A percentile compares a stretch with the other conserved stretches of the same genome.
Evolutionary conservation across 23 tunicate genomes (phyloP).

Genomic region (Corella eumyota): DNA sequence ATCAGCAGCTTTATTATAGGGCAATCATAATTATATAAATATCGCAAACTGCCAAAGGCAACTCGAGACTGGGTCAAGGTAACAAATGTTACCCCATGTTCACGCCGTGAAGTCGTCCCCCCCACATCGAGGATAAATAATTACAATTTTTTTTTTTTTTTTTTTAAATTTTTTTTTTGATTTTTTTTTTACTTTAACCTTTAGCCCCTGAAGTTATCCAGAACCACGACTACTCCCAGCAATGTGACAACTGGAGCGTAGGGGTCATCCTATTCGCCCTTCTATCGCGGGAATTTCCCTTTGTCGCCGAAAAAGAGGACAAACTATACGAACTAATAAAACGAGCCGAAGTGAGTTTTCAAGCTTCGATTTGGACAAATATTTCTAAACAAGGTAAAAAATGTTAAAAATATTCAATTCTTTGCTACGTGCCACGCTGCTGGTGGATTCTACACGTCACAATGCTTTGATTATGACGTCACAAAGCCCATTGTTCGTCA

Average conservation of each 20-base stretch:
- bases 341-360: constrained; percentile 54
- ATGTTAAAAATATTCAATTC: background rate
- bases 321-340: constrained; percentile 75
- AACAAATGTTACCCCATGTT: too few relatives aligned
- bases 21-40: too few relatives aligned
- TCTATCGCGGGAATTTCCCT: constrained; percentile 81
- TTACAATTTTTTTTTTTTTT: too few relatives aligned
- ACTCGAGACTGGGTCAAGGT: too few relatives aligned
- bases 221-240: constrained; percentile 91
- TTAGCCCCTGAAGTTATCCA: constrained; percentile 93
- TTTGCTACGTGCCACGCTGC: too few relatives aligned
- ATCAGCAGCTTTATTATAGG: too few relatives aligned
- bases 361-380: constrained; percentile 39
- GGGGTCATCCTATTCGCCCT: constrained; percentile 79
- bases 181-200: background rate
- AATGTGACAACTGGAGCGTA: constrained; percentile 91
- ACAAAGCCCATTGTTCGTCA: too few relatives aligned
- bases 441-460: too few relatives aligned
- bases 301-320: constrained; percentile 85
- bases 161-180: background rate
- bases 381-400: constrained; percentile 57
- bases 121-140: too few relatives aligned
- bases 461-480: too few relatives aligned
- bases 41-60: too few relatives aligned
- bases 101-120: too few relatives aligned